Base-by-base conservation (phyloP, 2,797 vertebrate species). In the Amniataba percoides region DNA sequence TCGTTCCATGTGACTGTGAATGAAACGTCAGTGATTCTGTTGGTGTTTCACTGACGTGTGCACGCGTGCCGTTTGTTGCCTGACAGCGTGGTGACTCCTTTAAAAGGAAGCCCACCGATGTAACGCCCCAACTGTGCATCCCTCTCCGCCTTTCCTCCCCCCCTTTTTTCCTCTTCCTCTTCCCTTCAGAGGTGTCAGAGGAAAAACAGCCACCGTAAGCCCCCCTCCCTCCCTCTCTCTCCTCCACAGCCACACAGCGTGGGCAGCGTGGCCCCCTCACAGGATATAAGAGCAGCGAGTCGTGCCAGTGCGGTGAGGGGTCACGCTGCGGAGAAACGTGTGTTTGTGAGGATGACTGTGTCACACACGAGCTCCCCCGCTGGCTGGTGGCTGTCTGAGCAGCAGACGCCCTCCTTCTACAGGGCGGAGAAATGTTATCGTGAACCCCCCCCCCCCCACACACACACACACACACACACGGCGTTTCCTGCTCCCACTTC, bases 401-500 rank as follows among this genome's bases (percentile, higher is more conserved):
- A 59, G 90, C 82, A 88, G 91, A 93, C 84, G 91, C 96, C 94
- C 94, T 94, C 88, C 81, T 95, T 94, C 95, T 94, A 80, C 92
- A 90, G 74, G 78, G 77, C 13, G 70, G 89, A 94, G 91, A 84
- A n/a, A n/a, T n/a, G n/a, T n/a, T n/a, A n/a, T n/a, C n/a, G n/a
- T n/a, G n/a, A n/a, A n/a, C n/a, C n/a, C n/a, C n/a, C n/a, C n/a
- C n/a, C n/a, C n/a, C n/a, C n/a, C n/a, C n/a, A n/a, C n/a, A n/a
- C n/a, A n/a, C n/a, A n/a, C n/a, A n/a, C n/a, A n/a, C n/a, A n/a
- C n/a, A n/a, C n/a, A n/a, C n/a, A n/a, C n/a, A n/a, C n/a, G 91
- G 90, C 70, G 86, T 93, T 97, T 97, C 96, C 96, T 97, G 95
- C 89, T 93, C 88, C 89, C 91, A 85, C 91, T 89, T 87, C 92